Evolutionary conservation across 1,140 invertebrate genomes (phyloP).

Genomic region (Bombus breviceps): DNA sequence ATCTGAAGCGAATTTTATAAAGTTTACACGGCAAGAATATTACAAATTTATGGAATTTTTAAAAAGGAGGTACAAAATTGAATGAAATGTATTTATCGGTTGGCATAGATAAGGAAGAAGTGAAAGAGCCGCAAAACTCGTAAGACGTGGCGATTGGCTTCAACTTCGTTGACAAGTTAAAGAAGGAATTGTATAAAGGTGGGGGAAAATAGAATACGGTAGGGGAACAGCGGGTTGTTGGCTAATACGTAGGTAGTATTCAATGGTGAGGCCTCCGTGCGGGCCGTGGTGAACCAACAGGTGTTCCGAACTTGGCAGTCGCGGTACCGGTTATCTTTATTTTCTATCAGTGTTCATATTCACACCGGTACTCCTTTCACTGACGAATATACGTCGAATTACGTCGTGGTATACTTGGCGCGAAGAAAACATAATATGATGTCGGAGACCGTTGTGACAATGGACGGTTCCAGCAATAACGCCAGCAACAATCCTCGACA

Average conservation of each 20-base stretch:
- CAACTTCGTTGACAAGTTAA: conserved; percentile 44
- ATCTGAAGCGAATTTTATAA: no score
- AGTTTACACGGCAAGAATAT: no score
- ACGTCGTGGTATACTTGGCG: conserved; percentile 27
- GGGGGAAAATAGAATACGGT: conserved; percentile 44
- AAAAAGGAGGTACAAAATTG: not conserved
- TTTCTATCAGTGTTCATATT: conserved; percentile 38
- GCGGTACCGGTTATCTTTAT: conserved; percentile 49
- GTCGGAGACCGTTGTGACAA: conserved; percentile 78
- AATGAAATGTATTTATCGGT: not conserved
- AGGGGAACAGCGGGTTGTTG: conserved; percentile 65
- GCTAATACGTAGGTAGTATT: conserved; percentile 67
- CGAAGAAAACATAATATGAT: conserved; percentile 72
- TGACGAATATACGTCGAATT: conserved; percentile 5
- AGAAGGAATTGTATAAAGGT: conserved; percentile 35
- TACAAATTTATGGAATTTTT: not conserved
- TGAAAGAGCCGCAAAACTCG: not conserved
- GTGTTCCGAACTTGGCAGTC: conserved; percentile 55
- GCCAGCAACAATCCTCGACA: conserved; percentile 71
- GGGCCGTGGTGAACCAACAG: conserved; percentile 71
- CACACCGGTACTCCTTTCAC: conserved; percentile 41
- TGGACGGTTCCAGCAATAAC: conserved; percentile 74
- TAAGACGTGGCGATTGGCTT: conserved; percentile 19
- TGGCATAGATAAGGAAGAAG: not conserved
- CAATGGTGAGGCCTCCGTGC: conserved; percentile 69